Base-by-base conservation (phyloP, 2,888 invertebrate species). In the Leptinotarsa rubiginosa region DNA sequence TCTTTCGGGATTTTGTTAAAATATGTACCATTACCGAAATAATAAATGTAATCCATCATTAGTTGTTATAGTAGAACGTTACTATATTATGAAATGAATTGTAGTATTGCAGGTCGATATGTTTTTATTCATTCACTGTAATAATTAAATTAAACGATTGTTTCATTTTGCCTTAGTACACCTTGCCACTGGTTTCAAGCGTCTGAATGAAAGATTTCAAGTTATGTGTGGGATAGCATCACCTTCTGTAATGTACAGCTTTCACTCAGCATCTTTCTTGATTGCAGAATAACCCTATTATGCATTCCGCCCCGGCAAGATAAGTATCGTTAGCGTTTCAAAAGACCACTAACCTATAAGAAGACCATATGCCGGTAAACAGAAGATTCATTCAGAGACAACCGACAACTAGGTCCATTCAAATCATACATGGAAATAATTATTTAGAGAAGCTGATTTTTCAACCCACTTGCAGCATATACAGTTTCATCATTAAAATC, bases 401-500 rank as follows among this genome's bases (percentile, higher is more conserved):
- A 62, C 62, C 31, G 62, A 62, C 62, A 62, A 62, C 31, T 62
- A 25, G 25, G 62, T n/a, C 41, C 62, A 62, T 62, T 56, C 22
- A 56, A 69, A 56, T 59, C 56, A 16, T 47, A 18, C 69, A 69
- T 31, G 56, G 56, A 54, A 68, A 68, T 68, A 52, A 68, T 56
- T 25, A 59, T 56, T 22, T 59, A 54, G 47, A 69, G 41, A n/a
- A 62, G 62, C 10, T 41, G 31, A 56, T 47, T 69, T 69, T 69
- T 56, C 56, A 69, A 69, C 69, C 69, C 56, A 69, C 56, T 41
- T 69, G 56, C 49, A 56, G 56, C 56, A 47, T 56, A 56, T 56
- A 69, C 56, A 69, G 56, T 56, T 69, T 47, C 69, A 15, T 69
- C 69, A 69, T 69, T 69, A 56, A 47, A 69, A 15, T 69, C 20